phyloP scores from a whole-genome alignment of 1,140 invertebrate species.

The Pseudomyrmex pallidus region DNA sequence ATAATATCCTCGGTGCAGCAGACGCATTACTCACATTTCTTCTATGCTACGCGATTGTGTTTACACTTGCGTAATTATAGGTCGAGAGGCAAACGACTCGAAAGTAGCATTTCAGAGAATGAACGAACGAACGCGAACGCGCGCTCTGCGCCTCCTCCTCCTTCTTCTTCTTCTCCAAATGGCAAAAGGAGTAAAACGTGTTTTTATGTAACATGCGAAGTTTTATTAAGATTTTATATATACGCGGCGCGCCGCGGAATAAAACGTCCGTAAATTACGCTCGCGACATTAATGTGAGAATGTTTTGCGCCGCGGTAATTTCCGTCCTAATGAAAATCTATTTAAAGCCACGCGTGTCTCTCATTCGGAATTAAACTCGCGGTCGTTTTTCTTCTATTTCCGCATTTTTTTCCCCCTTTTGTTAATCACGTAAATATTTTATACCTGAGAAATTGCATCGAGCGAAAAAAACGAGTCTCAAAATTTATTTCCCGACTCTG shows the following conservation, averaged over 20 bases:
- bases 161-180: too few species aligned
- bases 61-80: conserved; percentile 81
- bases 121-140: conserved; percentile 60
- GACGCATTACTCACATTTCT: conserved; percentile 41
- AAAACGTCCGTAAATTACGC: conserved; percentile 52
- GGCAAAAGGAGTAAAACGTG: conserved; percentile 41
- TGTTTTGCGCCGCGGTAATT: conserved; percentile 40
- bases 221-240: conserved; percentile 61
- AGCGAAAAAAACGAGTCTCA: too few species aligned
- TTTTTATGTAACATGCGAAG: conserved; percentile 44
- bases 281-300: conserved; percentile 8
- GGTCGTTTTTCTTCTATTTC: background rate
- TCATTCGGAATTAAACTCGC: background rate
- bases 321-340: conserved; percentile 27
- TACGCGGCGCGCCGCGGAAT: background rate
- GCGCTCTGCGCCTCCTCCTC: conserved; percentile 68
- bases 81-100: conserved; percentile 76
- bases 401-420: background rate
- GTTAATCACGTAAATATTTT: background rate
- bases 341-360: background rate
- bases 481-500: too few species aligned
- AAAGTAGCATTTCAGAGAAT: conserved; percentile 75
- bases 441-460: background rate
- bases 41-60: conserved; percentile 60
- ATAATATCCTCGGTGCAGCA: conserved; percentile 36